A percentile compares a stretch with the other conserved stretches of the same genome.
These are phyloP conservation scores for Melanostigma gelatinosum DNA, from an alignment of 2,113 vertebrate species.

Conservation along the genomic window DNA sequence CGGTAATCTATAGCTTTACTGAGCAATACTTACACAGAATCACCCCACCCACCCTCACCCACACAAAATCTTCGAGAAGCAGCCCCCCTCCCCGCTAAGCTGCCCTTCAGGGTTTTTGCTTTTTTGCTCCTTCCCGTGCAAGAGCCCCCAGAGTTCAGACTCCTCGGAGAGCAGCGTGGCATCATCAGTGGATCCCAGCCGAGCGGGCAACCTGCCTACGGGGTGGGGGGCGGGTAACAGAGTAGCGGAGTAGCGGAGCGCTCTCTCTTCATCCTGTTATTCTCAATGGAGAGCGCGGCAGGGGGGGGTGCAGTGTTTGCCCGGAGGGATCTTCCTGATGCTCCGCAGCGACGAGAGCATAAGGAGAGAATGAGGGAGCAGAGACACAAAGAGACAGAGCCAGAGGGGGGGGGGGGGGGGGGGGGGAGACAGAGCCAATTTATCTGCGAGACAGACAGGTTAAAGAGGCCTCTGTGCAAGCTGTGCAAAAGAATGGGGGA, in stretches of 20 bases:
- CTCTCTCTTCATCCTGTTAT: slow-evolving; percentile 34
- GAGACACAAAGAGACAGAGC: slow-evolving; percentile 58
- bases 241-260: slow-evolving; percentile 44
- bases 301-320: slow-evolving; percentile 53
- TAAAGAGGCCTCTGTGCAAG: background rate
- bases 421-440: slow-evolving; percentile 49
- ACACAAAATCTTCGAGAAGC: slow-evolving; percentile 40
- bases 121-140: slow-evolving; percentile 40
- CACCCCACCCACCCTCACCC: background rate
- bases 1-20: slow-evolving; percentile 75
- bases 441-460: slow-evolving; percentile 37
- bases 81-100: slow-evolving; percentile 40
- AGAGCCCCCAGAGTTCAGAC: slow-evolving; percentile 47
- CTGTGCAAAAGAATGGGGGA: background rate
- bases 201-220: slow-evolving; percentile 51
- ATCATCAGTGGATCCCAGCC: slow-evolving; percentile 44
- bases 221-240: slow-evolving; percentile 41
- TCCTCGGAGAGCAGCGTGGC: slow-evolving; percentile 63
- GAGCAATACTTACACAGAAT: slow-evolving; percentile 65
- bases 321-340: slow-evolving; percentile 59
- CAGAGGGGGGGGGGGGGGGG: slow-evolving; percentile 36
- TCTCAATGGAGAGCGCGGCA: slow-evolving; percentile 50
- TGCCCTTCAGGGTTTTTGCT: slow-evolving; percentile 59
- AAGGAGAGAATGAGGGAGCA: slow-evolving; percentile 32
- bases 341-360: slow-evolving; percentile 8